These are phyloP conservation scores for Ranitomeya variabilis DNA, from an alignment of 2,113 vertebrate species.

Conservation along the genomic window DNA sequence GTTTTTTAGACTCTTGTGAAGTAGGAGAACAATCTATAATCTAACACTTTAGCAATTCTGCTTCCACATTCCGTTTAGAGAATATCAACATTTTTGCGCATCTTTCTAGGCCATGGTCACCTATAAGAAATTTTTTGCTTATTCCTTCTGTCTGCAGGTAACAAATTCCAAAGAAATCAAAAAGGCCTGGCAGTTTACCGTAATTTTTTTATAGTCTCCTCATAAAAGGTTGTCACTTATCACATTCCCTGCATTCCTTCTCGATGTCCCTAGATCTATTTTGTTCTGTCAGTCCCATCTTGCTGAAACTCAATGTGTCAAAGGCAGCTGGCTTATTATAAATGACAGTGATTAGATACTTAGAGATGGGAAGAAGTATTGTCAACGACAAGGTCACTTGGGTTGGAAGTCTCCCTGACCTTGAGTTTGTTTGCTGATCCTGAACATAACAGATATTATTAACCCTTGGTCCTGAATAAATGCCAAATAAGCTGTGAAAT, in stretches of 20 bases:
- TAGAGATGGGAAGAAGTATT: constrained; percentile 32
- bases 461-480: constrained; percentile 14
- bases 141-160: background rate
- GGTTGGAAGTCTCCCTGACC: constrained; percentile 45
- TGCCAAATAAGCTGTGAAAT: background rate
- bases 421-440: constrained; percentile 30
- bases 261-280: background rate
- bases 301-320: background rate
- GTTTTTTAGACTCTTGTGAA: no score
- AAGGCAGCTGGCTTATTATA: constrained; percentile 18
- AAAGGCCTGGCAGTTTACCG: background rate
- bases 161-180: background rate
- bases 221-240: background rate
- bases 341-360: constrained; percentile 49
- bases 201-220: background rate
- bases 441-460: background rate
- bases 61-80: no score
- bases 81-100: background rate
- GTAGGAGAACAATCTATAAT: no score
- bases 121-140: background rate
- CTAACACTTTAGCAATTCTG: no score
- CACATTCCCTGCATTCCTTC: background rate
- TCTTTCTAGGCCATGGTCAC: no score
- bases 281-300: background rate
- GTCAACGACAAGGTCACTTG: constrained; percentile 21